A percentile compares a stretch with the other conserved stretches of the same genome.
These are phyloP conservation scores for Tribolium madens DNA, from an alignment of 1,140 invertebrate species.

Conservation along the genomic window DNA sequence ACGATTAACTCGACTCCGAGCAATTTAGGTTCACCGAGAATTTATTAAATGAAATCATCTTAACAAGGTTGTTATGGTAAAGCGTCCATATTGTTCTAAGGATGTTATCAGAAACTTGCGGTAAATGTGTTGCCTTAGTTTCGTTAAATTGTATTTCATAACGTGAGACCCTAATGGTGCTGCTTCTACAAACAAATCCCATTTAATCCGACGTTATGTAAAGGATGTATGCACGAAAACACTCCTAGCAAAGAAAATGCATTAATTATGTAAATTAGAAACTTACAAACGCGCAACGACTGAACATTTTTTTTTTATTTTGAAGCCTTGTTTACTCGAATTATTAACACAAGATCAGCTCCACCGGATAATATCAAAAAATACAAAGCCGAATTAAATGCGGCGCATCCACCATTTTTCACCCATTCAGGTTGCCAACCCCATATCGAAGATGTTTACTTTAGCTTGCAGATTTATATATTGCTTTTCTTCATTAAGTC, in stretches of 20 bases:
- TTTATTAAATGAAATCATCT: constrained; percentile 20
- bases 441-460: background rate
- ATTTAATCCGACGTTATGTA: constrained; percentile 21
- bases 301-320: background rate
- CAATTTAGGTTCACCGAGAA: constrained; percentile 5
- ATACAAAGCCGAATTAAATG: too few species aligned
- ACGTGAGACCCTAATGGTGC: constrained; percentile 4
- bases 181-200: constrained; percentile 31
- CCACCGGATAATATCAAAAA: too few species aligned
- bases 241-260: constrained; percentile 12
- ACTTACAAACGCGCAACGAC: background rate
- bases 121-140: background rate
- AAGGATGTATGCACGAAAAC: constrained; percentile 5
- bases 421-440: too few species aligned
- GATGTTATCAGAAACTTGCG: constrained; percentile 18
- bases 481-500: constrained; percentile 25
- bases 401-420: background rate
- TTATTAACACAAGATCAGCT: too few species aligned
- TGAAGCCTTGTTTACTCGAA: background rate
- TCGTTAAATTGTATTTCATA: constrained; percentile 8
- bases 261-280: constrained; percentile 20
- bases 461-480: background rate
- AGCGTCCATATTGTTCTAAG: constrained; percentile 21
- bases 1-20: background rate
- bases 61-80: background rate